Base-by-base conservation (phyloP, 2,113 vertebrate genomes). In the Osmerus mordax region DNA sequence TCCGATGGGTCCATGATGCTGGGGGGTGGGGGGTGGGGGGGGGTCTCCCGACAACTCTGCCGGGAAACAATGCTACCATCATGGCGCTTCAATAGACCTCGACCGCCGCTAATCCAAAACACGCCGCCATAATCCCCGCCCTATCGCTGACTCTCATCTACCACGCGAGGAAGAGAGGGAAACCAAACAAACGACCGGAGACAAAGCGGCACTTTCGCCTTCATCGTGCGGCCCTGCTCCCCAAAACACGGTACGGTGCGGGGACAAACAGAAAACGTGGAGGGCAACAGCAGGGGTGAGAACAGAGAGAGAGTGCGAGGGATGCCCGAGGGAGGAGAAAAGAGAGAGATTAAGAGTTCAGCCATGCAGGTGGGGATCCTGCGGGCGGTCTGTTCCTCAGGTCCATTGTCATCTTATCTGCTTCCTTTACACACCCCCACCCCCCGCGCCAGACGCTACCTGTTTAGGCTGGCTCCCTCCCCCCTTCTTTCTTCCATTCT, bases 191-290 rank as follows among this genome's bases (percentile, higher is more conserved):
- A 86, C 73, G 36, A 67, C 60, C 13, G 61, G 70, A 87, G 76
- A 90, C 89, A 90, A 89, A 83, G 81, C 61, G 71, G 47, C 84
- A 92, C 90, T 92, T 92, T 93, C 90, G 88, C 92, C 89, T 92
- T 90, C 86, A 91, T 89, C 85, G 83, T 74, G 79, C 79, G 71
- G 73, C 76, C 71, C 74, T 80, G 69, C 67, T 69, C 15, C 63
- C 63, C 4, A 59, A 56, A 19, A 61, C 65, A 58, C 29, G 18
- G 65, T 16, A 59, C 23, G 69, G 15, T 36, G 59, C 29, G 74
- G 81, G 23, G 81, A 69, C 29, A 47, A 14, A 70, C 19, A 60
- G 68, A 70, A 11, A 60, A 56, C 19, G 74, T 3, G 71, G 53
- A 6, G 54, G 0, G 29, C 69, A 70, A 77, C 70, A 73, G 66